Conservation (phyloP, 2,797 vertebrate genomes). For the Megaceryle alcyon region DNA sequence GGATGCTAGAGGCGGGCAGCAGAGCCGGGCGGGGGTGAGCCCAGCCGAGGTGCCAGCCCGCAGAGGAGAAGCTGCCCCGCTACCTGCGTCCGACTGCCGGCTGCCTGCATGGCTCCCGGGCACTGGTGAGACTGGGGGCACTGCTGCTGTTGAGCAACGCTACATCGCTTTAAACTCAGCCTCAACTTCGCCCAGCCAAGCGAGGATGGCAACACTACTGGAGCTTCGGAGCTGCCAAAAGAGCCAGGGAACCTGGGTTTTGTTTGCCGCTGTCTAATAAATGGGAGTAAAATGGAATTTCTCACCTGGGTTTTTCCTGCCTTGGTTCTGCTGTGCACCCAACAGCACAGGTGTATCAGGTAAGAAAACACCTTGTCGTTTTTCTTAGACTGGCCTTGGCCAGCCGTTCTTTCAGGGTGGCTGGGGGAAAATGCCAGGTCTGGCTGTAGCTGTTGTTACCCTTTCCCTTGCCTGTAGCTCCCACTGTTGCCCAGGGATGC, state of each 20-base stretch:
- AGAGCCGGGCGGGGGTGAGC: background rate
- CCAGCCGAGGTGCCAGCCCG: background rate
- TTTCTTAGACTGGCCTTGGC: background rate
- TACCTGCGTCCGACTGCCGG: background rate
- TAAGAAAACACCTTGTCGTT: conserved; percentile 73
- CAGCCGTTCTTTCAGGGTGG: background rate
- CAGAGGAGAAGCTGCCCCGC: background rate
- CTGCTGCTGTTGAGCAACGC: conserved; percentile 53
- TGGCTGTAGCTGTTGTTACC: background rate
- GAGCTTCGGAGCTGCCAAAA: conserved; percentile 45
- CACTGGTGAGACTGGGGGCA: background rate
- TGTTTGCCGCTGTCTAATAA: conserved; percentile 23
- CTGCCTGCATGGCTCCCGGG: conserved; percentile 5
- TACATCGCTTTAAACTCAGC: conserved; percentile 17
- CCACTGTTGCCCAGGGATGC: background rate
- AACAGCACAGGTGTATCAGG: conserved; percentile 85
- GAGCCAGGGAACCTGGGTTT: conserved; percentile 29
- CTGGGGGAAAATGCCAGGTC: background rate
- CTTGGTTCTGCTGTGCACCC: conserved; percentile 83
- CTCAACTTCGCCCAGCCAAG: conserved; percentile 28
- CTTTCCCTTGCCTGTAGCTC: background rate
- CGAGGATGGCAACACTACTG: conserved; percentile 67
- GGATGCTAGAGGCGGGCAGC: background rate
- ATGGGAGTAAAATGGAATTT: conserved; percentile 82
- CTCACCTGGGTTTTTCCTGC: conserved; percentile 80